Conservation (phyloP, 2,888 invertebrate genomes). For the Andrena bicolor region DNA sequence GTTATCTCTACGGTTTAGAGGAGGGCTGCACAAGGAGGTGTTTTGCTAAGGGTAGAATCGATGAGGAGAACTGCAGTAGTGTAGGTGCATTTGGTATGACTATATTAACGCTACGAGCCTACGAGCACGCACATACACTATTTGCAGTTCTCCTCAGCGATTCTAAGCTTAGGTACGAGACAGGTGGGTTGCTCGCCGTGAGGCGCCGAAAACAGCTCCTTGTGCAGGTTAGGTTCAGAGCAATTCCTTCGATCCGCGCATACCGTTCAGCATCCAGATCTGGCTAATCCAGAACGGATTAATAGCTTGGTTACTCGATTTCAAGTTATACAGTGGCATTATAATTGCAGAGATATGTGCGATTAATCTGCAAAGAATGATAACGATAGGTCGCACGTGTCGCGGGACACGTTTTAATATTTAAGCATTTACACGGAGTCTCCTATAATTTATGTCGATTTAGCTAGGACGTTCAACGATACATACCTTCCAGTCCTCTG, state of each 20-base stretch:
- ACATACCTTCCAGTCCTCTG: conserved; percentile 32
- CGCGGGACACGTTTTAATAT: background rate
- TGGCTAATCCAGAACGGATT: too few relatives aligned
- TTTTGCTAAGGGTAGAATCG: too few relatives aligned
- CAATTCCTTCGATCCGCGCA: background rate
- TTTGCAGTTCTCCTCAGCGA: too few relatives aligned
- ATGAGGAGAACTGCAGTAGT: too few relatives aligned
- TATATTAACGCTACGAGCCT: too few relatives aligned
- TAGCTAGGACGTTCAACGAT: conserved; percentile 31
- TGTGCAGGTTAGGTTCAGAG: too few relatives aligned
- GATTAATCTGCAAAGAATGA: background rate
- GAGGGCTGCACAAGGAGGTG: too few relatives aligned
- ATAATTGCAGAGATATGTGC: background rate
- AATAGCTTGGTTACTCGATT: background rate
- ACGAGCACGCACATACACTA: too few relatives aligned
- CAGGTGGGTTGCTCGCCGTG: too few relatives aligned
- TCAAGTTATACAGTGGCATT: conserved; percentile 29
- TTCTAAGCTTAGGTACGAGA: too few relatives aligned
- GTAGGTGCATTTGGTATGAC: too few relatives aligned
- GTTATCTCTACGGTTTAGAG: background rate
- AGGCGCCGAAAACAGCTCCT: too few relatives aligned
- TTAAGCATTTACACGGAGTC: conserved; percentile 23
- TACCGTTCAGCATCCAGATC: background rate
- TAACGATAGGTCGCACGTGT: background rate
- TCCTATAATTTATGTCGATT: conserved; percentile 28